These are phyloP conservation scores for Himalopsyche kuldschensis DNA, from an alignment of 2,888 invertebrate genomes.

Conservation along the genomic window DNA sequence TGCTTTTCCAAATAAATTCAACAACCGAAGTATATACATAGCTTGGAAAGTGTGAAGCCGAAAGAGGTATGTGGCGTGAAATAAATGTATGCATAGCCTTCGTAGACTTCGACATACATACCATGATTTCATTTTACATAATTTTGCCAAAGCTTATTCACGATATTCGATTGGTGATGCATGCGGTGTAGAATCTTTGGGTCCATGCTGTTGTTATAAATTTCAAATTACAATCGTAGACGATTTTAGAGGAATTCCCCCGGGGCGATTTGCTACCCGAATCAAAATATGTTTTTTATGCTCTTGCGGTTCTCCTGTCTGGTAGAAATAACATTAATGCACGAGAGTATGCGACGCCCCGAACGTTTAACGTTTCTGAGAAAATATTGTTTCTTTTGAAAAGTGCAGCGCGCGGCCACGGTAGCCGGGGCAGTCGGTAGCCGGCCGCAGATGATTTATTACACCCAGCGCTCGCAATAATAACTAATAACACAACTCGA, in stretches of 20 bases:
- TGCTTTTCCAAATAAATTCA: background rate
- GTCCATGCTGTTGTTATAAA: background rate
- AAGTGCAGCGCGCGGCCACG: slow-evolving; percentile 9
- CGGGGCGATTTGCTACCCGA: slow-evolving; percentile 4
- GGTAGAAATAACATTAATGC: background rate
- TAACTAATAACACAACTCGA: background rate
- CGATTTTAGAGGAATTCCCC: background rate
- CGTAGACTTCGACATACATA: too few relatives aligned
- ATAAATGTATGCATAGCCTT: too few relatives aligned
- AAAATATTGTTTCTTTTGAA: slow-evolving; percentile 6
- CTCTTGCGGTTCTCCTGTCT: background rate
- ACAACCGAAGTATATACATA: too few relatives aligned
- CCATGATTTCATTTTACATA: background rate
- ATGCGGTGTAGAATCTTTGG: too few relatives aligned
- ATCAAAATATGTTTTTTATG: background rate
- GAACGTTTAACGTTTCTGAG: background rate
- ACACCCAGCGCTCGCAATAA: background rate
- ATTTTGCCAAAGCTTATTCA: too few relatives aligned
- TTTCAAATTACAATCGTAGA: background rate
- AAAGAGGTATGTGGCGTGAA: too few relatives aligned
- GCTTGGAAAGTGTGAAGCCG: too few relatives aligned
- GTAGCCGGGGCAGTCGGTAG: background rate
- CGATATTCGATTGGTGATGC: too few relatives aligned
- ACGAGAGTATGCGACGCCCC: background rate
- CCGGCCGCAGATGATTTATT: background rate